These are phyloP conservation scores for Remorina albescens DNA, from an alignment of 2,797 vertebrate genomes.

Conservation along the genomic window DNA sequence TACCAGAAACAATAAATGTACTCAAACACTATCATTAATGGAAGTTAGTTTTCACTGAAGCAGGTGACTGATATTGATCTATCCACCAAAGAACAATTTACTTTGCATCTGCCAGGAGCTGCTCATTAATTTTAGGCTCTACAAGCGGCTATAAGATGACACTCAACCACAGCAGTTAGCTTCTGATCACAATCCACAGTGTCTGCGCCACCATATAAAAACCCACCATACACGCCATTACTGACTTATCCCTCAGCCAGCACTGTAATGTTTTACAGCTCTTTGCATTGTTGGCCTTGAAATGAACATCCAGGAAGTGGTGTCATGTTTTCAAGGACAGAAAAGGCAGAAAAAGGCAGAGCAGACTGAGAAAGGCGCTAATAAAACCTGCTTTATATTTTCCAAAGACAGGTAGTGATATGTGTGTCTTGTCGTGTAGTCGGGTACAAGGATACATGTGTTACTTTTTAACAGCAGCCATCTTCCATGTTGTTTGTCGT, in stretches of 20 bases:
- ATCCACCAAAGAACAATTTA: background rate
- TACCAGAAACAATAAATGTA: background rate
- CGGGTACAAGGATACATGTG: slow-evolving; percentile 3
- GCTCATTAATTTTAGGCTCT: background rate
- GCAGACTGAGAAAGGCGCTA: slow-evolving; percentile 11
- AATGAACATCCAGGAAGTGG: slow-evolving; percentile 27
- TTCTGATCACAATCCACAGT: background rate
- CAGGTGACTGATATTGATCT: background rate
- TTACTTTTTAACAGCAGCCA: background rate
- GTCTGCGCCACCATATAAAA: background rate
- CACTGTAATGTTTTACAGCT: slow-evolving; percentile 37
- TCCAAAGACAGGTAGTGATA: slow-evolving; percentile 21
- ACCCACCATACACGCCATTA: background rate
- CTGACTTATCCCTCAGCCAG: slow-evolving; percentile 10
- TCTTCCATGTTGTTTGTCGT: background rate
- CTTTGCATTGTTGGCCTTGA: slow-evolving; percentile 35
- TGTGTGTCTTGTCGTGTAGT: background rate
- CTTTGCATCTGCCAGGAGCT: background rate
- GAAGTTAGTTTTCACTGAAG: background rate
- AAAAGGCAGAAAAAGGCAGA: slow-evolving; percentile 39
- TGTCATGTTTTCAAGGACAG: slow-evolving; percentile 35
- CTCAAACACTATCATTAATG: background rate
- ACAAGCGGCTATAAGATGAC: background rate
- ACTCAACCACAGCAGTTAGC: background rate
- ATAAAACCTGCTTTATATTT: slow-evolving; percentile 20